Evolutionary conservation across 2,113 vertebrate species (phyloP).

Genomic region (Pao palembangensis): DNA sequence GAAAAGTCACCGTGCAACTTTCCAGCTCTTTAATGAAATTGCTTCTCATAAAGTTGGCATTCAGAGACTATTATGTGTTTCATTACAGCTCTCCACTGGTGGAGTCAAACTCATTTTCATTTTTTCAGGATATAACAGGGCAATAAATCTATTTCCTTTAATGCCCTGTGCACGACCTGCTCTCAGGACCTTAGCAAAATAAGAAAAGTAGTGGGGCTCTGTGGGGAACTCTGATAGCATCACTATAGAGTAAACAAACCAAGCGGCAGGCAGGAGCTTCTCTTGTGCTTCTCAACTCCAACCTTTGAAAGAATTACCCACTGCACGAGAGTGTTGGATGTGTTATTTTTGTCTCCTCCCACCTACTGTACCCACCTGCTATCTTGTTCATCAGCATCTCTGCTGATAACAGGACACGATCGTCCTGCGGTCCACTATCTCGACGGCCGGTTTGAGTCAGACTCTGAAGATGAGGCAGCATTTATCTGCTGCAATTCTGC

Average conservation of each 20-base stretch:
- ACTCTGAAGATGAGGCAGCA: conserved; percentile 13
- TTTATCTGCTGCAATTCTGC: conserved; percentile 15
- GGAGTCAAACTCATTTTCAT: conserved; percentile 53
- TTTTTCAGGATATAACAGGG: conserved; percentile 38
- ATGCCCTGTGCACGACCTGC: conserved; percentile 10
- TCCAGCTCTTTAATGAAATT: conserved; percentile 59
- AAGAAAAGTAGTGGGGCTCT: conserved; percentile 23
- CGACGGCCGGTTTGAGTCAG: conserved; percentile 10
- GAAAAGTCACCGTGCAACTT: conserved; percentile 63
- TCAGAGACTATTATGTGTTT: conserved; percentile 55
- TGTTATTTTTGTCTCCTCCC: conserved; percentile 6
- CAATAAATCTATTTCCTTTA: conserved; percentile 46
- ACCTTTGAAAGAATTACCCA: conserved; percentile 17
- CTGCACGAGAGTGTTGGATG: conserved; percentile 18
- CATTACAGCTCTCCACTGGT: conserved; percentile 44
- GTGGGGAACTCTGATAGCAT: conserved; percentile 17
- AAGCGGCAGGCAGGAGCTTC: conserved; percentile 14
- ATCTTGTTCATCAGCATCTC: conserved; percentile 21
- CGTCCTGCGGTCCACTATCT: neutral
- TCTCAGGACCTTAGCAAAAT: conserved; percentile 33
- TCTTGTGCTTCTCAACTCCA: conserved; percentile 16
- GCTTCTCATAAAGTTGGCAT: conserved; percentile 59
- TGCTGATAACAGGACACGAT: neutral
- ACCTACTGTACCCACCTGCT: conserved; percentile 2
- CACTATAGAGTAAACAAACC: conserved; percentile 42